Base-by-base conservation (phyloP, 2,113 vertebrate species). In the Melanerpes aurifrons region DNA sequence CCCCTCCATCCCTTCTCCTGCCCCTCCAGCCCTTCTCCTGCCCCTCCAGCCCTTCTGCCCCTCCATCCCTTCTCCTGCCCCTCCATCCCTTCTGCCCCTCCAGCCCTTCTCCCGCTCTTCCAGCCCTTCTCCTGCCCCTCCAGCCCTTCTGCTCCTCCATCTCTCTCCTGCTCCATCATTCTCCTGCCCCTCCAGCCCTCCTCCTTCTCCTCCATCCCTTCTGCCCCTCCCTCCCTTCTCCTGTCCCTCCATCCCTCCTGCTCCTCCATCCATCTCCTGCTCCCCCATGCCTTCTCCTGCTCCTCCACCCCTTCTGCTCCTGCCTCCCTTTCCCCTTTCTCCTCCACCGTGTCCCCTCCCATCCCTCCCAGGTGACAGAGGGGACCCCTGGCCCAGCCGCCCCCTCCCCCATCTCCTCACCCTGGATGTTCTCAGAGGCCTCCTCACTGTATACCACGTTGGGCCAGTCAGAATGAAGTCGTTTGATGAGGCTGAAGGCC, bases 401-500 rank as follows among this genome's bases (percentile, higher is more conserved):
- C 10, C 5, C 25, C 18, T 10, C 37, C 6, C 12, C 8, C 50
- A 1, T 21, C 48, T 50, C 48, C 10, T 0, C 97, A 99, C 99
- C 99, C 97, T 97, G 97, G 59, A 80, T 80, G 91, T 99, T 99
- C 57, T 98, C 97, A 7, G 89, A 68, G 74, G 98, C 98, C 93
- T 99, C 98, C 0, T 97, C 87, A 58, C 98, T 99, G 91, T 98
- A 97, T 16, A 99, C 94, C 35, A 99, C 66, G 4, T 98, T 99
- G 94, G 96, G 96, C 99, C 99, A 99, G 94, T 99, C 99, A 1
- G 98, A 98, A 78, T 98, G 98, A 24, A 99, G 97, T 12, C 99
- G 97, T 93, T 99, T 99, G 97, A 99, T 98, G 91, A 99, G 98
- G 58, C 98, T 97, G 96, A 98, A 99, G 7, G 99, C 98, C 82